Base-by-base conservation (phyloP, 2,888 invertebrate genomes). In the Ctenicera cuprea region DNA sequence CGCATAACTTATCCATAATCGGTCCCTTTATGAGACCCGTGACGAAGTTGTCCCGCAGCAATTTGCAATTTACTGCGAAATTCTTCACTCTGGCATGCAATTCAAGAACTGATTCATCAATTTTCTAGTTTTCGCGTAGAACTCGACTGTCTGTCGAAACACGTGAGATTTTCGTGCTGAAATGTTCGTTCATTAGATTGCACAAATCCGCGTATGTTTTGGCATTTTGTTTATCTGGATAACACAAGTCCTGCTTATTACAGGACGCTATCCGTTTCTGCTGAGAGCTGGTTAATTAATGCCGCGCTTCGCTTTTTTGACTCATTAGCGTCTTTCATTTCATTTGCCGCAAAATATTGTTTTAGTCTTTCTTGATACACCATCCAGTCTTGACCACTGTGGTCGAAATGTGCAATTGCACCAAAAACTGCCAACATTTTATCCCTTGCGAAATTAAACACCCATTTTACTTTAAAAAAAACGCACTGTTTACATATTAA, bases 81-180 rank as follows among this genome's bases (percentile, higher is more conserved):
- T n/a, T n/a, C n/a, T n/a, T n/a, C n/a, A n/a, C n/a, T n/a, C n/a
- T n/a, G n/a, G n/a, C n/a, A n/a, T n/a, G n/a, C 74, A 73, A 80
- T 45, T 77, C 68, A 1, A 43, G 72, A n/a, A 77, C 71, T 1
- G 74, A 54, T 69, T 80, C 80, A 20, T 54, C 20, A n/a, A 59
- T 67, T 22, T 54, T 65, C 72, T 80, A 77, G 48, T 57, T 64
- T 12, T 74, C 20, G 78, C 71, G 45, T 77, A 79, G 41, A 80
- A 80, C 37, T 73, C 66, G 1, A 66, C 45, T 30, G 77, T 45
- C 70, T 80, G 75, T 11, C 76, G 48, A 18, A 69, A 80, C 9
- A 76, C 72, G n/a, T 4, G 77, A 77, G 4, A 73, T 69, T 45
- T 72, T 70, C 0, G 72, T 68, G 8, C 59, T 67, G 48, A 78